Conservation (phyloP, 2,888 invertebrate genomes). For the Adineta ricciae region DNA sequence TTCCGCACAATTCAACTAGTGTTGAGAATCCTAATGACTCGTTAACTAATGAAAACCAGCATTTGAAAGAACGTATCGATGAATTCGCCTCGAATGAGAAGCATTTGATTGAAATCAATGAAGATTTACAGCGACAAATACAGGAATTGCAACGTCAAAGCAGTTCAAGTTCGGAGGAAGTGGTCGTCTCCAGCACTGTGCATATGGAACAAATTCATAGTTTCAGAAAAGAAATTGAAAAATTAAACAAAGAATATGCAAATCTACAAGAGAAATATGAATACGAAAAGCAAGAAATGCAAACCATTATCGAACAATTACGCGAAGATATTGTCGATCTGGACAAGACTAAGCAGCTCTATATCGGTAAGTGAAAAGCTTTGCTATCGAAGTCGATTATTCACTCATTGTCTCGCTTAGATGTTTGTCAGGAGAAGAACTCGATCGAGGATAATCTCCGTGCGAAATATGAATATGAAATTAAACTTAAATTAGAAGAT, state of each 20-base stretch:
- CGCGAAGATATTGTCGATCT: background rate
- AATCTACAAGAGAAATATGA: background rate
- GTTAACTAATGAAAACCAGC: background rate
- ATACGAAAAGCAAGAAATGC: background rate
- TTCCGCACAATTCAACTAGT: background rate
- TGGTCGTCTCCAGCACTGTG: background rate
- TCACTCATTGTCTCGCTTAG: background rate
- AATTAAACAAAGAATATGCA: background rate
- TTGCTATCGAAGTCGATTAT: too few relatives aligned
- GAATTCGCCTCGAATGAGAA: constrained; percentile 3
- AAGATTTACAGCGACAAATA: constrained; percentile 1
- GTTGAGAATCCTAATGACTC: background rate
- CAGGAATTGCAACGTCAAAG: background rate
- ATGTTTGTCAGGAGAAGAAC: constrained; percentile 13
- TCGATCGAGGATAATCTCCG: constrained; percentile 9
- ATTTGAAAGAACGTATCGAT: constrained; percentile 17
- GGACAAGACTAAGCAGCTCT: constrained; percentile 11
- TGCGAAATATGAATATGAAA: background rate
- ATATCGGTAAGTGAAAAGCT: too few relatives aligned
- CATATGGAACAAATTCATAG: background rate
- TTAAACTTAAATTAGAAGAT: background rate
- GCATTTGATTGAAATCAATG: constrained; percentile 5
- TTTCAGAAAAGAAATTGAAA: background rate
- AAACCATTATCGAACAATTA: background rate
- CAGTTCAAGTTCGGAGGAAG: background rate